Evolutionary conservation across 2,888 invertebrate genomes (phyloP), one percentile per base, ranked within the genome.

Genomic region (Folsomia candida): DNA sequence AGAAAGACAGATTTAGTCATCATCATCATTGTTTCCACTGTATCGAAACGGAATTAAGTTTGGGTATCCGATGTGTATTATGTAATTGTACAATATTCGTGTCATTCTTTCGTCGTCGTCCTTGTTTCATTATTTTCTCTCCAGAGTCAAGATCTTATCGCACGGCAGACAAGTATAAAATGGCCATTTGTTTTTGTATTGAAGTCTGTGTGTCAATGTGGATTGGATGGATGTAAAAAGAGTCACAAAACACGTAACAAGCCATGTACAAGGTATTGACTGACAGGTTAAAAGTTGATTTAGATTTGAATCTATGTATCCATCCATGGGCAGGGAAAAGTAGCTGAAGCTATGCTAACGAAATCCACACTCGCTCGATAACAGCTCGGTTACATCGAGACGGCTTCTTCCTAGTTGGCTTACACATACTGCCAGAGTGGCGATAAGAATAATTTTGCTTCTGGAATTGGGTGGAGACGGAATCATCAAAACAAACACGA

Each of bases 1-100:
- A 71, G 68, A 60, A 71, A 74, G 51, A 64, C 9, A 4, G 64
- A 64, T 51, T 51, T 62, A 62, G 62, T 26, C 28, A 62, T 28
- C 28, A 62, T 62, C 27, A 26, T 59, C 37, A 37, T 37, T 37
- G 37, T 37, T 37, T 37, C 14, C 37, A 37, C 4, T 37, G 14
- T 37, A 37, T 37, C 37, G 37, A 37, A n/a, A n/a, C n/a, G n/a
- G n/a, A n/a, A n/a, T n/a, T n/a, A n/a, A n/a, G n/a, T n/a, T n/a
- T n/a, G n/a, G n/a, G n/a, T n/a, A n/a, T n/a, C n/a, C n/a, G n/a
- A n/a, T n/a, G n/a, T n/a, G n/a, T 37, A 37, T 37, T 14, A 37
- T 9, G 37, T 14, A 37, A 37, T 37, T 37, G 37, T 37, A 37
- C 4, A 37, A 37, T 37, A 14, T n/a, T 37, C 37, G 14, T 37